Percentiles rank a stretch among this genome's conserved stretches.
phyloP scores from a whole-genome alignment of 2,113 vertebrate species.

The Butorides virescens region DNA sequence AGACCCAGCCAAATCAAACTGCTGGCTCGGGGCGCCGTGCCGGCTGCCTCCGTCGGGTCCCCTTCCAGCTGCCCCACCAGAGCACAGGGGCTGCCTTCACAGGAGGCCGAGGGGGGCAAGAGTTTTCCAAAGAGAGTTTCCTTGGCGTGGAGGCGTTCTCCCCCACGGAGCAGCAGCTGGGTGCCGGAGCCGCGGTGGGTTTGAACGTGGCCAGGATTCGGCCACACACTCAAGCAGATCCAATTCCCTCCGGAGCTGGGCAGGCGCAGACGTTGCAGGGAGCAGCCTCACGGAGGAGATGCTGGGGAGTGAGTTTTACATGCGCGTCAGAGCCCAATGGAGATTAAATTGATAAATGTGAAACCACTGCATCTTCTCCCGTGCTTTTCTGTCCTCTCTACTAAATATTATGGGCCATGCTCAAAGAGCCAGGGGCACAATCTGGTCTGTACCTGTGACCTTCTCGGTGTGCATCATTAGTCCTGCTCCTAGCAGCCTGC shows the following conservation, averaged over 20 bases:
- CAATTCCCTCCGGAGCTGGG: not conserved
- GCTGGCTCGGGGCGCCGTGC: accelerated
- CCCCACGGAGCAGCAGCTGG: not conserved
- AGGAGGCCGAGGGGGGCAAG: not conserved
- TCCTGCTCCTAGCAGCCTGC: not conserved
- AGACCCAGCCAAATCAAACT: accelerated
- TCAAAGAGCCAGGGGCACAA: not conserved
- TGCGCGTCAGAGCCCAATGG: not conserved
- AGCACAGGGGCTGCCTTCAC: not conserved
- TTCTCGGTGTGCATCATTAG: not conserved
- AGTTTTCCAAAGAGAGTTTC: not conserved
- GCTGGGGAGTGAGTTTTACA: not conserved
- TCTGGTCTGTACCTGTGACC: not conserved
- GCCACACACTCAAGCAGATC: accelerated
- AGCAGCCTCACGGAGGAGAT: not conserved
- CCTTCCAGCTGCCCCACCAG: not conserved
- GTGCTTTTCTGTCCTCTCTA: not conserved
- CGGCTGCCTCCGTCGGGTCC: not conserved
- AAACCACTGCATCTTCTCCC: not conserved
- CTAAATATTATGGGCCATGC: not conserved
- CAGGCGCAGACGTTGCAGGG: not conserved
- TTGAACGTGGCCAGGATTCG: not conserved
- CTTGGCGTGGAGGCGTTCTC: accelerated
- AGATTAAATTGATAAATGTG: not conserved
- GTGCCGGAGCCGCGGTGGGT: not conserved